Evolutionary conservation across 2,797 vertebrate species (phyloP), one percentile per base, ranked within the genome.

Genomic region (Poeciliopsis paucimaculata): DNA sequence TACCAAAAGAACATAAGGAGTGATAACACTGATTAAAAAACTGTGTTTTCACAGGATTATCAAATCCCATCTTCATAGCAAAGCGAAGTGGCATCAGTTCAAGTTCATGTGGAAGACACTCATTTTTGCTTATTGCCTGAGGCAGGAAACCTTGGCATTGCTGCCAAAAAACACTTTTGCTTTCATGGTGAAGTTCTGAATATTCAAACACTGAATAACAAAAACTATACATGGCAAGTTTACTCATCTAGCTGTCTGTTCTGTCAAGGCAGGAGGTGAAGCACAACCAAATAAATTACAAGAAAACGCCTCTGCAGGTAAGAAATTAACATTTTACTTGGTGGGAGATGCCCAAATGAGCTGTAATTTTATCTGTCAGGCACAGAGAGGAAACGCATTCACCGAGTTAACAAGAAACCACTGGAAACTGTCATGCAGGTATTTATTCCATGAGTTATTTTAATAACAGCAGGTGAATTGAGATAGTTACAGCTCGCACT

Each of bases 281-380:
- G 53, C 1, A 20, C 73, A 79, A 77, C 53, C 70, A 75, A 83
- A 41, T 26, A 84, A 82, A 73, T 74, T 39, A 78, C 15, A 76
- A 72, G 81, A 80, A 76, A 71, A 75, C 26, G 13, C 7, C 57
- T 82, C 16, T 73, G 76, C 43, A 73, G 76, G 39, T 78, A 76
- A 81, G 68, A 82, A 66, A 12, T 46, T n/a, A 77, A 68, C 55
- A 77, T 71, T 82, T 84, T 78, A 80, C 26, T 0, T n/a, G 18
- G 68, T 76, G 77, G 62, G 62, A 73, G 73, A 78, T 28, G 34
- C 31, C 81, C 20, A 51, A 34, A 53, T 77, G 41, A 78, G 77
- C 75, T 75, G 51, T 81, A 83, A 87, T 86, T 70, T 83, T 72
- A 80, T 73, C 62, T 51, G 68, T 72, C 57, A n/a, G 77, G 26